A percentile compares a stretch with the other conserved stretches of the same genome.
Evolutionary conservation across 2,888 invertebrate genomes (phyloP).

Genomic region (Apamea monoglypha): DNA sequence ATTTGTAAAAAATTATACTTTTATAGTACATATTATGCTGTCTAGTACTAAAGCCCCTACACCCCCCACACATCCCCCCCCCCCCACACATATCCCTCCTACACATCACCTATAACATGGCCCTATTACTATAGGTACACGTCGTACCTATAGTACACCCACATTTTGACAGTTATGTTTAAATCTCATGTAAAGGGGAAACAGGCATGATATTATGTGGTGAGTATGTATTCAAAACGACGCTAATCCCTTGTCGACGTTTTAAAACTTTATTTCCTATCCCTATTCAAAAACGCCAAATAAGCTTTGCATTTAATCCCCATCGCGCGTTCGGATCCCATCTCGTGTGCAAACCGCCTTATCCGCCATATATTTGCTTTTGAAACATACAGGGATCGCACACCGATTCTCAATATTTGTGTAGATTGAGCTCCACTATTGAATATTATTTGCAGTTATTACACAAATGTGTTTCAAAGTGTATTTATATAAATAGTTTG

Average conservation of each 20-base stretch:
- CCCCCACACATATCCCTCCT: too few species aligned
- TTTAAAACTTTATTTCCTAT: background rate
- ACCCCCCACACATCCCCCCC: background rate
- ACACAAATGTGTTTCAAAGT: constrained; percentile 41
- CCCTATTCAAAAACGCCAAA: background rate
- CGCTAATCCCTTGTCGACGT: too few species aligned
- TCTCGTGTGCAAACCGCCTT: constrained; percentile 28
- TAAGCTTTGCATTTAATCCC: background rate
- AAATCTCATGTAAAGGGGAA: too few species aligned
- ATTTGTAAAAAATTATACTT: background rate
- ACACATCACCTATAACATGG: too few species aligned
- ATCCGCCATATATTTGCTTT: constrained; percentile 42
- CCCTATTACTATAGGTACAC: background rate
- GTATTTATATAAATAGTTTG: constrained; percentile 29
- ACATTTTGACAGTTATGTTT: too few species aligned
- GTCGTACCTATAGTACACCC: too few species aligned
- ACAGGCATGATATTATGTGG: background rate
- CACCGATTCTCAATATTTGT: constrained; percentile 40
- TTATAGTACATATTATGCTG: background rate
- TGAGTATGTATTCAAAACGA: background rate
- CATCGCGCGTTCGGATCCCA: background rate
- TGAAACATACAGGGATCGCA: constrained; percentile 41
- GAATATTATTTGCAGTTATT: constrained; percentile 50
- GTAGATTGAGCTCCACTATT: constrained; percentile 10
- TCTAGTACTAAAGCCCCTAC: background rate